Evolutionary conservation across 2,797 vertebrate species (phyloP), one percentile per base, ranked within the genome.

Genomic region (Okamejei kenojei): DNA sequence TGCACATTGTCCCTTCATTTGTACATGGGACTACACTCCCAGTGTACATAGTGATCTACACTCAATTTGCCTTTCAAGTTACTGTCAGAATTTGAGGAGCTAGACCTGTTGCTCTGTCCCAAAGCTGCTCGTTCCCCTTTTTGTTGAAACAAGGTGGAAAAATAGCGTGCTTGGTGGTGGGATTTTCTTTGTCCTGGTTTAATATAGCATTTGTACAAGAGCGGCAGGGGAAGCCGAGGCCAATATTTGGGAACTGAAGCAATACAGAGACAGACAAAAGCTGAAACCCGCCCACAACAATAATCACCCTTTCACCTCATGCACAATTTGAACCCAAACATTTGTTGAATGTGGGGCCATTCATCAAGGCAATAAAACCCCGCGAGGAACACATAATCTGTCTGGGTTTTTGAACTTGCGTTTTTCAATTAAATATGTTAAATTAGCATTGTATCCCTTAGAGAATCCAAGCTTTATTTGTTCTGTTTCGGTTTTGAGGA

Each of bases 81-180:
- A 88, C 61, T 9, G 17, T 88, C 84, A 88, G 84, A 68, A 68
- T 32, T 68, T 8, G n/a, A 68, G 84, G 15, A 0, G 63, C 63
- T 68, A 32, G 35, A 21, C 32, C 84, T 32, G 7, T n/a, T 35
- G 63, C n/a, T 88, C 61, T 68, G 35, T 63, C n/a, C 58, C n/a
- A 35, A 32, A 9, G n/a, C 5, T n/a, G 19, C 35, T 68, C 61
- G 1, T 29, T n/a, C 84, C n/a, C 84, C 61, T n/a, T 10, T 68
- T 63, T 65, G n/a, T 68, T 68, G n/a, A 63, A 88, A 65, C 63
- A 21, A 88, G 63, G 84, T 21, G 84, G 61, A 88, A 68, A 88
- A 88, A 88, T 88, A 88, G 84, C 84, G 35, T 88, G 84, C 84
- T 68, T 68, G 84, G 61, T 88, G 84, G 84, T 88, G 84, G 63